These are phyloP conservation scores for Oscheius sp. DNA, from an alignment of 2,888 invertebrate genomes.

Conservation along the genomic window DNA sequence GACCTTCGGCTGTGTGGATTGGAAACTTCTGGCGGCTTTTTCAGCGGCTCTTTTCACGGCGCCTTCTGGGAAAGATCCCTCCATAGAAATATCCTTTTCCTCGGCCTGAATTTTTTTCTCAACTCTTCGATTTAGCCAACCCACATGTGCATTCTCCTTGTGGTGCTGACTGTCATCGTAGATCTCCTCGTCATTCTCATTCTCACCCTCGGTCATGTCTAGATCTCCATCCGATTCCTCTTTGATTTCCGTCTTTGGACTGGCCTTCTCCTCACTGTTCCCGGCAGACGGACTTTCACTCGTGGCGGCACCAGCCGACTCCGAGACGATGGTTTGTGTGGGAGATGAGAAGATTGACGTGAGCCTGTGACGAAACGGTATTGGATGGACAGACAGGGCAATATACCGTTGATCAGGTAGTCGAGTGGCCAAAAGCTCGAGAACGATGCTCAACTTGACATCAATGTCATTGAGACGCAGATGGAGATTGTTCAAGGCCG, in stretches of 20 bases:
- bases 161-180: conserved; percentile 10
- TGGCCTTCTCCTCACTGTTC: conserved; percentile 20
- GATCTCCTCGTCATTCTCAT: conserved; percentile 47
- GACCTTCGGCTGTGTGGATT: conserved; percentile 73
- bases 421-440: conserved; percentile 64
- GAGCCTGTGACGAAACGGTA: conserved; percentile 39
- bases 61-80: conserved; percentile 68
- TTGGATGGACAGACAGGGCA: conserved; percentile 7
- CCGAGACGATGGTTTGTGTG: conserved; percentile 55
- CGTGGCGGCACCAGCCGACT: conserved; percentile 39
- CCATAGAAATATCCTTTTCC: conserved; percentile 47
- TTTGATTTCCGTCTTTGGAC: conserved; percentile 50
- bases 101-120: conserved; percentile 25
- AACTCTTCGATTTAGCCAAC: not conserved
- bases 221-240: conserved; percentile 62
- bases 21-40: conserved; percentile 70
- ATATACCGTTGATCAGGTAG: conserved; percentile 55
- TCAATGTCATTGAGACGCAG: conserved; percentile 70
- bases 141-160: conserved; percentile 5
- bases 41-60: conserved; percentile 72
- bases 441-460: conserved; percentile 65
- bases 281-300: conserved; percentile 46
- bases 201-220: conserved; percentile 57
- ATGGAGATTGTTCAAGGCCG: conserved; percentile 64
- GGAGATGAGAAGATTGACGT: conserved; percentile 55